phyloP scores from a whole-genome alignment of 2,113 vertebrate genomes.

The Pipa parva region DNA sequence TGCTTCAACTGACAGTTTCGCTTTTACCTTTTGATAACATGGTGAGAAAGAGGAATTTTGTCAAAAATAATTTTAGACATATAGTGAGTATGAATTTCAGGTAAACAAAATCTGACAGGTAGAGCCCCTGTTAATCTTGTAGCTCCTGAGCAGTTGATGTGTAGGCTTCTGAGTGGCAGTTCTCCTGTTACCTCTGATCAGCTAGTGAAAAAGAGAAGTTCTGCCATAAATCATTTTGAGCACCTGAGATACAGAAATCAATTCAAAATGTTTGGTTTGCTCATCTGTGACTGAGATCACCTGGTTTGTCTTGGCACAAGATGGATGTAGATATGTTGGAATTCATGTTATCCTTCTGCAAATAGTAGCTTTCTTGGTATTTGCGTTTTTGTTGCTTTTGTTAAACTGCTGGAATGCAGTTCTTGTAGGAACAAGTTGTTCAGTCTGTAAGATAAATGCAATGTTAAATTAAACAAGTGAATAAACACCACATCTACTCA shows the following conservation, averaged over 20 bases:
- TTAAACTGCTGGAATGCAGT: no score
- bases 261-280: not conserved
- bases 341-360: not conserved
- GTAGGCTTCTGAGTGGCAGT: not conserved
- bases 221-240: not conserved
- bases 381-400: no score
- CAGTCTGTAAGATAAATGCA: no score
- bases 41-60: not conserved
- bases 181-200: not conserved
- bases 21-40: not conserved
- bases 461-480: no score
- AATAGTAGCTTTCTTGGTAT: not conserved
- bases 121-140: not conserved
- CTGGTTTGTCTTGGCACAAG: not conserved
- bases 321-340: not conserved
- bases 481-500: no score
- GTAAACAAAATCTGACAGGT: not conserved
- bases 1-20: not conserved
- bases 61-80: not conserved
- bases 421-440: no score
- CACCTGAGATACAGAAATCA: not conserved
- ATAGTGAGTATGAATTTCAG: not conserved
- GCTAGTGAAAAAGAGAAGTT: not conserved
- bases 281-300: not conserved
- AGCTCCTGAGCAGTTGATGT: not conserved